phyloP scores from a whole-genome alignment of 2,888 invertebrate species.

The Netelia inedita region DNA sequence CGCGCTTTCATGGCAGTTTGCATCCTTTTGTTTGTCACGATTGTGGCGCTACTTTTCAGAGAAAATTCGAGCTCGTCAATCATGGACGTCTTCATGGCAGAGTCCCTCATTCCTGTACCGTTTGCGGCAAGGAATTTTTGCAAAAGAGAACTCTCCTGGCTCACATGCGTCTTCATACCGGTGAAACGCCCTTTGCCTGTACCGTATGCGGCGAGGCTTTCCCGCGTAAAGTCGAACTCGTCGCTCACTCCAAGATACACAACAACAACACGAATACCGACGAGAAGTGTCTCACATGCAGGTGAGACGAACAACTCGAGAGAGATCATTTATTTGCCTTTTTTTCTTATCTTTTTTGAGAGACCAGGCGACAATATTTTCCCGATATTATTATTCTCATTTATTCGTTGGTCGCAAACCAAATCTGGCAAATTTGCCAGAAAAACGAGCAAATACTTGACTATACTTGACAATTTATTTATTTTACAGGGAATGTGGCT shows the following conservation, averaged over 20 bases:
- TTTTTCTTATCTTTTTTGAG: constrained; percentile 15
- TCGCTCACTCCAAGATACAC: constrained; percentile 87
- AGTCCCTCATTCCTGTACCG: constrained; percentile 92
- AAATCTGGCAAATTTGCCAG: no score
- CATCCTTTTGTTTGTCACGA: constrained; percentile 97
- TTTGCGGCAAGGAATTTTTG: constrained; percentile 94
- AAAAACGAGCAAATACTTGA: no score
- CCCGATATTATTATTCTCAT: no score
- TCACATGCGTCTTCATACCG: constrained; percentile 93
- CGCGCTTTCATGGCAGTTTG: constrained; percentile 97
- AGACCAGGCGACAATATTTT: neutral
- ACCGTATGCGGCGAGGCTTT: constrained; percentile 92
- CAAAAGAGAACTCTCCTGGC: constrained; percentile 93
- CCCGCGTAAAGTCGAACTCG: constrained; percentile 90
- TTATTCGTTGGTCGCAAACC: no score
- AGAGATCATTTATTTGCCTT: constrained; percentile 24
- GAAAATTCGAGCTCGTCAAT: constrained; percentile 94
- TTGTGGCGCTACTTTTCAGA: constrained; percentile 94
- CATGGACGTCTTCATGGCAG: constrained; percentile 93
- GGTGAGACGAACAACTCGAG: constrained; percentile 80
- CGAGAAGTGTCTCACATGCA: constrained; percentile 85
- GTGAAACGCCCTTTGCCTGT: constrained; percentile 91
- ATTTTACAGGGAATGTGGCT: constrained; percentile 87
- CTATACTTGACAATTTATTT: neutral
- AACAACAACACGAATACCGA: constrained; percentile 85